Base-by-base conservation (phyloP, 2,888 invertebrate species). In the Lasius fuliginosus region DNA sequence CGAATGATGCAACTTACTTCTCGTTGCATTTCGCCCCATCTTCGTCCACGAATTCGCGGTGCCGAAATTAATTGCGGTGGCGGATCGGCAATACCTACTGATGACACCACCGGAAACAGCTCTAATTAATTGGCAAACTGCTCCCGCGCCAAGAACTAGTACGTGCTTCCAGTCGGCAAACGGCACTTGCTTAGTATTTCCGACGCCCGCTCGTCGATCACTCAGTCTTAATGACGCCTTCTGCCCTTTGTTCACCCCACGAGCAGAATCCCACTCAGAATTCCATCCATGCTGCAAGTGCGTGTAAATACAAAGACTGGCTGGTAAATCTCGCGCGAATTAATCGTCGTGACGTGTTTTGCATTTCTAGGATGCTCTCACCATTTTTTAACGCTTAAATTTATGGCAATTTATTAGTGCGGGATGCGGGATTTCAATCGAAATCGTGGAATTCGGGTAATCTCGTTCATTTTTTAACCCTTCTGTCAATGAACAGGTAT, bases 131-230 rank as follows among this genome's bases (percentile, higher is more conserved):
- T 77, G 77, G 77, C 77, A 77, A 77, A 77, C 77, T 77, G 69
- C 77, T 77, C 56, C 42, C 9, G 30, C 77, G 69, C 69, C 69
- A 77, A 77, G 79, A 73, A 60, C 79, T 81, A 60, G 79, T 71
- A 81, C 79, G 79, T 81, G 79, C 79, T 73, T 73, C 73, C 60
- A 81, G 79, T 73, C 79, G 73, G 73, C 73, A 81, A 81, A 81
- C 79, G 79, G 79, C 73, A 81, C 79, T 82, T 77, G 82, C 82
- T 82, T 82, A 82, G 75, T 82, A 82, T 82, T 82, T 82, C 82
- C 65, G 77, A 75, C 77, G 58, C 33, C 30, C 62, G 73, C 74
- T 76, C 75, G 76, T 85, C 83, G 83, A 85, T 85, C 83, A 83
- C 85, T 83, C 75, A 85, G 53, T 58, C 65, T 71, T 76, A 76